Percentiles rank a stretch among this genome's conserved stretches.
Evolutionary conservation across 1,140 invertebrate genomes (phyloP).

Genomic region (Nebria ingens): DNA sequence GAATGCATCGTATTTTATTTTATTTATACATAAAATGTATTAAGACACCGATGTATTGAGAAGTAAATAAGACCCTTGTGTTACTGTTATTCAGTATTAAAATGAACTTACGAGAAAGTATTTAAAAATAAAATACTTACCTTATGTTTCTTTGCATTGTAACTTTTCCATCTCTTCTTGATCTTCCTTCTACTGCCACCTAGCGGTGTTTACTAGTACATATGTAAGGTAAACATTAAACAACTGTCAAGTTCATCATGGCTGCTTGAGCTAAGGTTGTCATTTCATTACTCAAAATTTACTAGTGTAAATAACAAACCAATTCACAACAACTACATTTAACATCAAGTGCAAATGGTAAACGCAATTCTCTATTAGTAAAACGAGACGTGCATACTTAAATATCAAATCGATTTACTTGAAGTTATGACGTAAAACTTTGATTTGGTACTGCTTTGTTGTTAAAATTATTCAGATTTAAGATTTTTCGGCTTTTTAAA

Average conservation of each 20-base stretch:
- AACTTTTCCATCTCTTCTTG: no score
- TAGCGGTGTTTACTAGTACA: no score
- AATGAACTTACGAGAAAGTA: neutral
- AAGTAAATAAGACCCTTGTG: no score
- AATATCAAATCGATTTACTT: no score
- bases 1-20: neutral
- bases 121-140: no score
- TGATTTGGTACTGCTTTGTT: neutral
- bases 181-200: no score
- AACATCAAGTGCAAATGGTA: neutral
- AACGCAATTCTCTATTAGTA: no score
- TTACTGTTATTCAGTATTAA: neutral
- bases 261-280: neutral
- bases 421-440: slow-evolving; percentile 4
- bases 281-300: neutral
- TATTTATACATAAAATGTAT: neutral
- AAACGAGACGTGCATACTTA: no score
- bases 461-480: no score
- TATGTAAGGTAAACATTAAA: neutral
- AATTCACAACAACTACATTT: neutral
- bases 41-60: no score
- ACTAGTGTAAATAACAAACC: neutral
- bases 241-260: neutral
- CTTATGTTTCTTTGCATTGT: no score
- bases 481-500: no score